Evolutionary conservation across 2,797 vertebrate species (phyloP).

Genomic region (Anguilla marmorata): DNA sequence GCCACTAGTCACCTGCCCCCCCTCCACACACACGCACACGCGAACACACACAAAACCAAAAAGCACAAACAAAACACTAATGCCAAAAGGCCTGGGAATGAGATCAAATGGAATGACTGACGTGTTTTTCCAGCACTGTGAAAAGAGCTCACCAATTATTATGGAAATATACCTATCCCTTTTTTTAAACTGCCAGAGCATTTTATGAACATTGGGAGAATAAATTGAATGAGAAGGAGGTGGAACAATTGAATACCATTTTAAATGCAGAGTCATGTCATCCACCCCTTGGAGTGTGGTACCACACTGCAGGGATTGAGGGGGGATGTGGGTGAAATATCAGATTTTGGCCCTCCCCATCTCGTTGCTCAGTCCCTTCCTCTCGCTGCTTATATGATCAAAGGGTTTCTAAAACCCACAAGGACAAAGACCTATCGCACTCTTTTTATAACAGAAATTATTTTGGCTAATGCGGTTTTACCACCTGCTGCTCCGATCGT

Average conservation of each 20-base stretch:
- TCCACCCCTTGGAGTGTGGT: not conserved
- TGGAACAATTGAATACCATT: conserved; percentile 39
- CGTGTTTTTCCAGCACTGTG: not conserved
- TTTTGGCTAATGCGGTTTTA: conserved; percentile 36
- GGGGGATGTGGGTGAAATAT: not conserved
- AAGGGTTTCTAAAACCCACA: not conserved
- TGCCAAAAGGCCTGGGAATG: not conserved
- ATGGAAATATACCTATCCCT: not conserved
- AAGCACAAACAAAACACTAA: not conserved
- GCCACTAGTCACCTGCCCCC: too few relatives aligned
- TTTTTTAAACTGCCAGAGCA: not conserved
- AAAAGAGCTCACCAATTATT: not conserved
- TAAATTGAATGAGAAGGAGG: conserved; percentile 24
- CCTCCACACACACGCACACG: too few relatives aligned
- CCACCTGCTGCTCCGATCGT: conserved; percentile 21
- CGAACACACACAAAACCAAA: not conserved
- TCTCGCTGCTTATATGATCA: not conserved
- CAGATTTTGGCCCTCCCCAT: not conserved
- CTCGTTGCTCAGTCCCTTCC: not conserved
- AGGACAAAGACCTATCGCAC: not conserved
- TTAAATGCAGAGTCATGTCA: conserved; percentile 43
- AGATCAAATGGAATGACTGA: conserved; percentile 10
- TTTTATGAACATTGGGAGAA: not conserved
- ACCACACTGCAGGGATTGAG: not conserved
- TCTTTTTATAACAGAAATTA: conserved; percentile 43